Percentiles rank a stretch among this genome's conserved stretches.
These are phyloP conservation scores for Unio pictorum DNA, from an alignment of 2,888 invertebrate genomes.

Conservation along the genomic window DNA sequence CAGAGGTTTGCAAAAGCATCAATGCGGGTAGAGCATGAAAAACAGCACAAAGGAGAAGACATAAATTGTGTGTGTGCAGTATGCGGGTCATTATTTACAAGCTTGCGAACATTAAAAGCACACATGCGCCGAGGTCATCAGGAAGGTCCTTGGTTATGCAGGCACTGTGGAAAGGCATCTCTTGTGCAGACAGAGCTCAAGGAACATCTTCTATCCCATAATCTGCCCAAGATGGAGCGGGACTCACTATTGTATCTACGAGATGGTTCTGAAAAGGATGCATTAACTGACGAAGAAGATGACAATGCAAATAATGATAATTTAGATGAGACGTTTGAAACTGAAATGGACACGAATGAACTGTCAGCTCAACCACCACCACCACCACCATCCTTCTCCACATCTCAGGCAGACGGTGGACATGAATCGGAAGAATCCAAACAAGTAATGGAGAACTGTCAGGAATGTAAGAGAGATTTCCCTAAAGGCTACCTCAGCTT, in stretches of 20 bases:
- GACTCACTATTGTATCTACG: constrained; percentile 48
- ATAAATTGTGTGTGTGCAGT: constrained; percentile 47
- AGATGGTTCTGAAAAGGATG: constrained; percentile 27
- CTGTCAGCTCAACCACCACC: neutral
- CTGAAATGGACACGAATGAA: constrained; percentile 14
- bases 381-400: neutral
- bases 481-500: constrained; percentile 59
- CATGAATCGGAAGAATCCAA: neutral
- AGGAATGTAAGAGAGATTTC: constrained; percentile 57
- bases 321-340: constrained; percentile 13
- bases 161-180: constrained; percentile 53
- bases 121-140: constrained; percentile 54
- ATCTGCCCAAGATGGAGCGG: constrained; percentile 42
- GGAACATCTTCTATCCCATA: constrained; percentile 51
- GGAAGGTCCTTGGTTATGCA: constrained; percentile 56
- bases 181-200: constrained; percentile 44
- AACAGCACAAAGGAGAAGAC: constrained; percentile 40
- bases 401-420: constrained; percentile 6
- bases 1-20: constrained; percentile 52
- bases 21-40: constrained; percentile 52
- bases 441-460: constrained; percentile 57
- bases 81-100: constrained; percentile 52
- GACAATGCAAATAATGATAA: constrained; percentile 16
- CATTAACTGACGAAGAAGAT: constrained; percentile 10
- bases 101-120: constrained; percentile 50